Evolutionary conservation across 1,140 invertebrate genomes (phyloP), one percentile per base, ranked within the genome.

Genomic region (Lepidurus apus): DNA sequence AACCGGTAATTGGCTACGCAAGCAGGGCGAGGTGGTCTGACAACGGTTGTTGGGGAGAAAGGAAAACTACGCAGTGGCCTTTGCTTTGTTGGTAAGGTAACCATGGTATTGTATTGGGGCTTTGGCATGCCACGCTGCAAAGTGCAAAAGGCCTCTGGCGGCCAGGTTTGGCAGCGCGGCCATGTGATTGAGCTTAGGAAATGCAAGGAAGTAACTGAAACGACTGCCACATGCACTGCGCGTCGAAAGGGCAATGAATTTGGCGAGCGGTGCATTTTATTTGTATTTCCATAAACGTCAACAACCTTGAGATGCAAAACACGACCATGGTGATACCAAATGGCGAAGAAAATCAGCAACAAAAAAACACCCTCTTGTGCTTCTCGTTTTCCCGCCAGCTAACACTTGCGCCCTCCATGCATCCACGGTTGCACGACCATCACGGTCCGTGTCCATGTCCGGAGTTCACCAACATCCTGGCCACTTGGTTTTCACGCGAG

Each of bases 221-320:
- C 13, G 21, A 13, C 53, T n/a, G 53, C 53, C 53, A 65, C 21
- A 17, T 65, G 53, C 53, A 21, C n/a, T 21, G 53, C n/a, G 53
- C 53, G 6, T 65, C 17, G 17, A 65, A 65, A 65, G 53, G 53
- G 53, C 53, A 65, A 65, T 65, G 53, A 65, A 65, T 65, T 65
- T 13, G 4, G 21, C 53, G 4, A 65, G 21, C 17, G 21, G 17
- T 65, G 13, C n/a, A 65, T 13, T 13, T n/a, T 65, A n/a, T 9
- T 21, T 65, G n/a, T 21, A 65, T n/a, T 10, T 65, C 17, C 53
- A 13, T 17, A 21, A 65, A 17, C 11, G 47, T 13, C 47, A 65
- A 9, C 53, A 65, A 65, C 53, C 53, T 65, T 65, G 53, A 47
- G 10, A 47, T 11, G 45, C 10, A 47, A 65, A 21, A 13, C 53